Evolutionary conservation across 2,113 vertebrate genomes (phyloP), one percentile per base, ranked within the genome.

Genomic region (Eublepharis macularius): DNA sequence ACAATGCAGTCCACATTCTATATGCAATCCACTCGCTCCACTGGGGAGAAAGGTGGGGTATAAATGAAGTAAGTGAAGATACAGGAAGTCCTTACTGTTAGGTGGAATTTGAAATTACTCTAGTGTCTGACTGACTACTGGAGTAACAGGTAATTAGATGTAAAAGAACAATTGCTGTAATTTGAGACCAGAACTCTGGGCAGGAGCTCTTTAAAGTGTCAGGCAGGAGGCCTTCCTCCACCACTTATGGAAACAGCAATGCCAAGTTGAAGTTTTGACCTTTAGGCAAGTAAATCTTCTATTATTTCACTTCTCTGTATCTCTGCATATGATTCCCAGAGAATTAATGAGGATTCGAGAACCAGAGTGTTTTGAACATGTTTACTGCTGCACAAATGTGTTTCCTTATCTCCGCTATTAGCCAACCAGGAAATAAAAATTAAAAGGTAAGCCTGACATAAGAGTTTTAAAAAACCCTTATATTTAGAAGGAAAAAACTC

Each of bases 341-440:
- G 54, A 65, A 63, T 19, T 43, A 36, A 63, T 11, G 47, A 34
- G 4, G 34, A 3, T n/a, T 3, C 10, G 34, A 57, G 5, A 82
- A 73, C 24, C 49, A 72, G 49, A 39, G 10, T 32, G 45, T 14
- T 6, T 29, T 83, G 47, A 82, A 86, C 85, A 86, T 87, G 82
- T 69, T 83, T 85, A 76, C 76, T 89, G 82, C 66, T 1, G 26
- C n/a, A 21, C 2, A 76, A 47, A 73, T 81, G 63, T 66, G 80
- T 81, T 81, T 83, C 32, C 85, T 93, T 91, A 24, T 87, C 93
- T 89, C 88, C 84, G 68, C 90, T 93, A 89, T 82, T 34, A 19
- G 86, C 78, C 47, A 85, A 86, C 93, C 91, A 94, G 91, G 93
- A 94, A 94, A 87, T 69, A 66, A 91, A 85, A 72, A 26, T 72